These are phyloP conservation scores for Ornithoptera priamus DNA, from an alignment of 2,888 invertebrate genomes.

Conservation along the genomic window DNA sequence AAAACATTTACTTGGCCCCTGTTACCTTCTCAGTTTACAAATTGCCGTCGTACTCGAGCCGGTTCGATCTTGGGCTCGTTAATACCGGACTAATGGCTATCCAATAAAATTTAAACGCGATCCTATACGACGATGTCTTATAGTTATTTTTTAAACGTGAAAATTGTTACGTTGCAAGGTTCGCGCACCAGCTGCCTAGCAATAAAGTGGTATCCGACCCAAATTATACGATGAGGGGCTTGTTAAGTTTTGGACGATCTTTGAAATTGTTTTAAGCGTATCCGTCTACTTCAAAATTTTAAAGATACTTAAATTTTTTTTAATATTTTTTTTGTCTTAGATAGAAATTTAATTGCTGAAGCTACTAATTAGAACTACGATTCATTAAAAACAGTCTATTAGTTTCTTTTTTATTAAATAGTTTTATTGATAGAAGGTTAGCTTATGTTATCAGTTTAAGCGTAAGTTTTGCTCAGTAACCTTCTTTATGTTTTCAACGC, in stretches of 20 bases:
- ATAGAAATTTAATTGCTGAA: not conserved
- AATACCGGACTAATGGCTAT: conserved; percentile 43
- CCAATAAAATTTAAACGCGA: conserved; percentile 57
- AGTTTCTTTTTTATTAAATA: not conserved
- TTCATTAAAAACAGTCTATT: not conserved
- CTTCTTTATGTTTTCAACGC: no score
- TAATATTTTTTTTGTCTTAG: conserved; percentile 7
- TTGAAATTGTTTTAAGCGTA: conserved; percentile 33
- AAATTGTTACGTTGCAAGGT: conserved; percentile 63
- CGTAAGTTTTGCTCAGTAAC: not conserved
- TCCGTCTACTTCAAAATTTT: conserved; percentile 21
- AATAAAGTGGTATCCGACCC: conserved; percentile 52
- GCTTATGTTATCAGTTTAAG: not conserved
- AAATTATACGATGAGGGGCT: conserved; percentile 67
- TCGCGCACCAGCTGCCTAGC: conserved; percentile 59
- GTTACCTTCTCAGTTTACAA: conserved; percentile 60
- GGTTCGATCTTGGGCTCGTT: conserved; percentile 52
- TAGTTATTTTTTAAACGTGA: conserved; percentile 65
- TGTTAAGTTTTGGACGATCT: conserved; percentile 48
- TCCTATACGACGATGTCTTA: conserved; percentile 47
- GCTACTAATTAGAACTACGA: not conserved
- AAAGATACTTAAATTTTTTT: conserved; percentile 29
- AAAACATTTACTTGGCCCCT: conserved; percentile 57
- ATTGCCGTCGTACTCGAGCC: conserved; percentile 59
- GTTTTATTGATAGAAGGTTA: not conserved